Base-by-base conservation (phyloP, 2,888 invertebrate genomes). In the Hypsopygia costalis region DNA sequence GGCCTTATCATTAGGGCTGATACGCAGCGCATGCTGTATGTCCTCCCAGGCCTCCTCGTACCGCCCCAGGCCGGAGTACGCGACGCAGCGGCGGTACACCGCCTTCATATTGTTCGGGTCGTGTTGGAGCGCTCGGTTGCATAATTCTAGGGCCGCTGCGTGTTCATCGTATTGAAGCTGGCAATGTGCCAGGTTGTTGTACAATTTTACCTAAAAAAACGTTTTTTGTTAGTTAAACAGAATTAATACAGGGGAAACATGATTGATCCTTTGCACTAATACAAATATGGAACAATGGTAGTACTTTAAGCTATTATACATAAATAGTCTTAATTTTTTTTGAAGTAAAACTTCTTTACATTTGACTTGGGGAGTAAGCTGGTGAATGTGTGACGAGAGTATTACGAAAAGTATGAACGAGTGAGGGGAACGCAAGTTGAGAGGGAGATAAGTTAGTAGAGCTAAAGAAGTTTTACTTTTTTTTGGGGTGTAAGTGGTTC, bases 41-140 rank as follows among this genome's bases (percentile, higher is more conserved):
- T 91, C 91, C 1, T 63, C 61, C 65, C 91, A 83, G 0, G 95
- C 94, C 42, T 91, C 90, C 38, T 94, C 93, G 51, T 92, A 92
- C 72, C 94, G 91, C 28, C 89, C 81, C 0, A 93, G 73, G 32
- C 90, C 89, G 16, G 85, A 78, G 82, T 92, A 89, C 0, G 97
- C 95, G 73, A 94, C 91, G 6, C 95, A 96, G 46, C 95, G 88
- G 51, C 99, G 91, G 80, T 97, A 99, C 0, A 95, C 81, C 0
- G 96, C 97, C 77, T 99, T 99, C 1, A 94, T 92, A 69, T 95
- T 98, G 6, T 92, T 90, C 0, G 92, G 79, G 57, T 96, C 94
- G n/a, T 94, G 65, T 40, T 91, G 91, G 1, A 99, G 75, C 0
- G 94, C 97, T 58, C 93, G 91, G 35, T 94, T 92, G 53, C 98